Conservation (phyloP, 1,140 invertebrate genomes). For the Drosophila kanapiae region DNA sequence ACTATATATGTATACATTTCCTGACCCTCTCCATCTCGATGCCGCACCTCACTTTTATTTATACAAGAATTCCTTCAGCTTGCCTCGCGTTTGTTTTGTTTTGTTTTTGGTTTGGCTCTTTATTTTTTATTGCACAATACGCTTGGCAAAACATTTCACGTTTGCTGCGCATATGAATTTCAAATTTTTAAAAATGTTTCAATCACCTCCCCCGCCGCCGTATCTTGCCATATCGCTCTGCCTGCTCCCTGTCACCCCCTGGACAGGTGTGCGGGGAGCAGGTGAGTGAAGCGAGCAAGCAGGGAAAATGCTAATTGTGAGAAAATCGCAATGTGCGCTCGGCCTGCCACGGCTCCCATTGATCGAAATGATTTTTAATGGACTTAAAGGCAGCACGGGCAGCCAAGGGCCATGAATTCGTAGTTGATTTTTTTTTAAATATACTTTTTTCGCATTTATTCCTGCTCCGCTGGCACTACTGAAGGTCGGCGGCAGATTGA, state of each 20-base stretch:
- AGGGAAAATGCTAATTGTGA: slow-evolving; percentile 79
- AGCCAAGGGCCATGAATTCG: slow-evolving; percentile 66
- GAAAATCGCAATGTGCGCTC: slow-evolving; percentile 75
- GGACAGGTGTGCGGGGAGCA: slow-evolving; percentile 19
- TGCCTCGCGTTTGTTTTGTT: slow-evolving; percentile 37
- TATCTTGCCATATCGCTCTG: neutral
- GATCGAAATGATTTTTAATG: slow-evolving; percentile 83
- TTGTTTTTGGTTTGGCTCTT: slow-evolving; percentile 32
- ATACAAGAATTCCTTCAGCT: slow-evolving; percentile 50
- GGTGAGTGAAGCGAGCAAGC: slow-evolving; percentile 12
- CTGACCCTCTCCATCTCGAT: slow-evolving; percentile 28
- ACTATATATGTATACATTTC: slow-evolving; percentile 40
- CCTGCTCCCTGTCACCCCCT: neutral
- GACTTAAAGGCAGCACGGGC: slow-evolving; percentile 59
- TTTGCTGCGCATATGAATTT: slow-evolving; percentile 84
- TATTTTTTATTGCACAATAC: slow-evolving; percentile 83
- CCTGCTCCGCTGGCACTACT: slow-evolving; percentile 15
- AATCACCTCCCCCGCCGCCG: slow-evolving; percentile 50
- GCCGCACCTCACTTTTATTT: slow-evolving; percentile 54
- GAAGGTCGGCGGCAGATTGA: slow-evolving; percentile 41
- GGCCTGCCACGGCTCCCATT: slow-evolving; percentile 42
- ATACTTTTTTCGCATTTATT: slow-evolving; percentile 22
- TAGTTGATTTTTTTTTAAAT: slow-evolving; percentile 18
- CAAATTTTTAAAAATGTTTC: slow-evolving; percentile 84
- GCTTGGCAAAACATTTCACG: slow-evolving; percentile 82